phyloP scores from a whole-genome alignment of 2,888 invertebrate species.

The Notocelia uddmanniana region DNA sequence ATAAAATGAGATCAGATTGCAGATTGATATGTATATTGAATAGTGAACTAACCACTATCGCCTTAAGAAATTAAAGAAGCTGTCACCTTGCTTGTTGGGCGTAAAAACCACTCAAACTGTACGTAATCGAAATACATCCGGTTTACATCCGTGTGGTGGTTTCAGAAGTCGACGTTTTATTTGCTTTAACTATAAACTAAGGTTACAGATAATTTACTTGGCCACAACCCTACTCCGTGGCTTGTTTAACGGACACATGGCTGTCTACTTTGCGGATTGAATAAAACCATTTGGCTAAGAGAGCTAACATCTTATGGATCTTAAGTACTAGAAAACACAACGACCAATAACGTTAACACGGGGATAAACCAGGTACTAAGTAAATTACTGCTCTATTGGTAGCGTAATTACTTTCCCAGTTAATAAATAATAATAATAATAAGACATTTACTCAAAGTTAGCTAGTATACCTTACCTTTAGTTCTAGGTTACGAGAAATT shows the following conservation, averaged over 20 bases:
- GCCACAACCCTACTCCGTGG: slow-evolving; percentile 50
- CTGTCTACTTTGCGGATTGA: slow-evolving; percentile 66
- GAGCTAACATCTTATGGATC: slow-evolving; percentile 68
- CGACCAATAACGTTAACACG: slow-evolving; percentile 51
- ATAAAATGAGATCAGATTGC: slow-evolving; percentile 30
- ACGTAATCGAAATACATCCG: slow-evolving; percentile 45
- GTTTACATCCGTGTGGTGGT: slow-evolving; percentile 38
- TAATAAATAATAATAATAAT: too few relatives aligned
- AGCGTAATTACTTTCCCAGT: slow-evolving; percentile 49
- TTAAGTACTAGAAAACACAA: slow-evolving; percentile 63
- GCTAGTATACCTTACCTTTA: too few relatives aligned
- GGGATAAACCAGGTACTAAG: slow-evolving; percentile 41
- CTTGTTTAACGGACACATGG: slow-evolving; percentile 74
- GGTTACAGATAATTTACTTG: slow-evolving; percentile 3
- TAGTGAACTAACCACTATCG: slow-evolving; percentile 44
- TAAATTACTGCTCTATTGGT: slow-evolving; percentile 49
- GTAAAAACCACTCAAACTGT: slow-evolving; percentile 39
- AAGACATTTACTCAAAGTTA: too few relatives aligned
- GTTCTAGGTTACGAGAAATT: slow-evolving; percentile 39
- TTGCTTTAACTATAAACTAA: slow-evolving; percentile 17
- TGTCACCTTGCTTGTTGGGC: slow-evolving; percentile 41
- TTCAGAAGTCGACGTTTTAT: slow-evolving; percentile 29
- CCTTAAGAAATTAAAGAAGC: slow-evolving; percentile 43
- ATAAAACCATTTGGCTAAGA: slow-evolving; percentile 71
- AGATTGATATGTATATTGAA: slow-evolving; percentile 32